Evolutionary conservation across 2,888 invertebrate species (phyloP).

Genomic region (Geophilus truncorum): DNA sequence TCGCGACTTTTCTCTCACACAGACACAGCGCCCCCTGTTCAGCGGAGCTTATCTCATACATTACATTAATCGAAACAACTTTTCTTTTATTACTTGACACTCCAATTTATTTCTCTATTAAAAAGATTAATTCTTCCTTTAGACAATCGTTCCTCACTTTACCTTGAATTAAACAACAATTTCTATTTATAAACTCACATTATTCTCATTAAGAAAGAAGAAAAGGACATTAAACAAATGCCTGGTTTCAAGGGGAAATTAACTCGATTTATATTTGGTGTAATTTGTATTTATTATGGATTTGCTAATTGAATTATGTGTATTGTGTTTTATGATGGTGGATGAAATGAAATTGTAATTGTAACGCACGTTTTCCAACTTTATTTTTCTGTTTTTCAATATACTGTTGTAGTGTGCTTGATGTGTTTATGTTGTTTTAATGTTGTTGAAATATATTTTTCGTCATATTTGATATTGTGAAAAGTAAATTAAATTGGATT

Average conservation of each 20-base stretch:
- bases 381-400: no score
- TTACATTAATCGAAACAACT: conserved; percentile 5
- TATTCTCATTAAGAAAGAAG: not conserved
- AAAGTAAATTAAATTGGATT: no score
- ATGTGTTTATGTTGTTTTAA: no score
- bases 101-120: conserved; percentile 1
- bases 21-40: not conserved
- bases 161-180: not conserved
- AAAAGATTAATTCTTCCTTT: not conserved
- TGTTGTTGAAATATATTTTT: no score
- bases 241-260: not conserved
- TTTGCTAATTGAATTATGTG: no score
- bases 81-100: conserved; percentile 4
- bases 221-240: no score
- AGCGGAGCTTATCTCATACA: not conserved
- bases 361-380: no score
- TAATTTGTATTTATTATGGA: not conserved
- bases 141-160: not conserved
- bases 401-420: no score
- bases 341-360: no score
- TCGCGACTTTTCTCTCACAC: not conserved
- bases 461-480: no score
- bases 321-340: no score
- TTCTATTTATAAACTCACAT: not conserved
- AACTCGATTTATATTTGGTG: not conserved